Conservation (phyloP, 2,113 vertebrate genomes). For the Furnarius figulus region DNA sequence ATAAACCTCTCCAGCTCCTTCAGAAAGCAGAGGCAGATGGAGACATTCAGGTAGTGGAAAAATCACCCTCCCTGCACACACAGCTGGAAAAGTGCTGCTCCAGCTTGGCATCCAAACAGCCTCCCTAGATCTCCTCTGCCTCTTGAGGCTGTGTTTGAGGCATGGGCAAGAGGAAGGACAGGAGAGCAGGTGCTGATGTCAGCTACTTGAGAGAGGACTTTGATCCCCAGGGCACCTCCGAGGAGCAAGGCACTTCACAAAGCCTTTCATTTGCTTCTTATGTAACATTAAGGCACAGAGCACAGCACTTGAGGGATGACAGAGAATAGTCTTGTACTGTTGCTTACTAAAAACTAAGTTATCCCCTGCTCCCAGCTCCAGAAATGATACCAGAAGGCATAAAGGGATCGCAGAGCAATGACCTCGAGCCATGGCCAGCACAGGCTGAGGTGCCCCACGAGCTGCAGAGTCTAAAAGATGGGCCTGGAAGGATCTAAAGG, state of each 20-base stretch:
- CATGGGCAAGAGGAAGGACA: not conserved
- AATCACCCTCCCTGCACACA: accelerated
- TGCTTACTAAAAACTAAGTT: not conserved
- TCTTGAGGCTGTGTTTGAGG: not conserved
- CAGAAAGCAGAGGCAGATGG: not conserved
- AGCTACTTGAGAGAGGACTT: not conserved
- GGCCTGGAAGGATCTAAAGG: not conserved
- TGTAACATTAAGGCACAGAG: not conserved
- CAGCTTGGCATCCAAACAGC: not conserved
- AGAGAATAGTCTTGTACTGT: not conserved
- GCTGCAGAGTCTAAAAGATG: not conserved
- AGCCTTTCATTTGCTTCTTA: not conserved
- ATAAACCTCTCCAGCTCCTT: not conserved
- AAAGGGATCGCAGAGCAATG: not conserved
- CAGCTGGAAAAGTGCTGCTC: not conserved
- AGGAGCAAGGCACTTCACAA: not conserved
- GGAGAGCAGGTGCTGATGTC: not conserved
- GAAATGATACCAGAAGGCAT: not conserved
- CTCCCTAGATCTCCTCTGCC: not conserved
- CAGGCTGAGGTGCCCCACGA: accelerated
- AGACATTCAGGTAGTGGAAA: not conserved
- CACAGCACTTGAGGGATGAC: not conserved
- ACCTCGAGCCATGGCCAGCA: accelerated
- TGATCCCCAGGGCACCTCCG: not conserved
- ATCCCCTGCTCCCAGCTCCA: not conserved